Base-by-base conservation (phyloP, 2,113 vertebrate genomes). In the Castor canadensis region DNA sequence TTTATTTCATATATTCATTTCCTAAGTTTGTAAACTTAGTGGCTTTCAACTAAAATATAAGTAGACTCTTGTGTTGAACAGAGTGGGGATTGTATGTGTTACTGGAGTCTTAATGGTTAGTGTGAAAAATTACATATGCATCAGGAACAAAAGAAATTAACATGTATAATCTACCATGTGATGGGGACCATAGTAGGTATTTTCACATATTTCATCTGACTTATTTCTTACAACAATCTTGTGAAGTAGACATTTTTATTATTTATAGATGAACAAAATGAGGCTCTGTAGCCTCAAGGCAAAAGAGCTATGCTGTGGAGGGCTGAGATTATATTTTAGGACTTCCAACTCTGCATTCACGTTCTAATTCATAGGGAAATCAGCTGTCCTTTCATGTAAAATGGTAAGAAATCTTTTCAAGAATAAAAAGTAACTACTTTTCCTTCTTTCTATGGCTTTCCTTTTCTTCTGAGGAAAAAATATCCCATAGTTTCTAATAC, bases 151-250 rank as follows among this genome's bases (percentile, higher is more conserved):
- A 89, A 85, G 43, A 91, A 79, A 91, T 56, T 10, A 9, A 56
- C 35, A 13, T 40, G 83, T 49, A 43, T 67, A 79, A 69, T 83
- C 47, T 83, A 24, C 43, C 82, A 47, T 58, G 15, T 83, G 35
- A 16, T 13, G 30, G n/a, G 2, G 45, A 73, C 30, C 28, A 45
- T 19, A 71, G 16, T 56, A 87, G 69, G 20, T 19, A 62, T 85
- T 77, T 87, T 73, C 77, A 83, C 19, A 84, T 60, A 73, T 52
- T 58, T 77, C 24, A 58, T 66, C 71, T 96, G 91, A 93, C 79
- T 83, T 83, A 77, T 76, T 82, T 19, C 24, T 64, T 84, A 72
- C 43, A 84, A 80, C 30, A 95, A 73, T 15, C 35, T 87, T 43
- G 2, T 80, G 38, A 75, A 15, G 32, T 83, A 77, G 38, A 1